Evolutionary conservation across 1,140 invertebrate genomes (phyloP), one percentile per base, ranked within the genome.

Genomic region (Nomia melanderi): DNA sequence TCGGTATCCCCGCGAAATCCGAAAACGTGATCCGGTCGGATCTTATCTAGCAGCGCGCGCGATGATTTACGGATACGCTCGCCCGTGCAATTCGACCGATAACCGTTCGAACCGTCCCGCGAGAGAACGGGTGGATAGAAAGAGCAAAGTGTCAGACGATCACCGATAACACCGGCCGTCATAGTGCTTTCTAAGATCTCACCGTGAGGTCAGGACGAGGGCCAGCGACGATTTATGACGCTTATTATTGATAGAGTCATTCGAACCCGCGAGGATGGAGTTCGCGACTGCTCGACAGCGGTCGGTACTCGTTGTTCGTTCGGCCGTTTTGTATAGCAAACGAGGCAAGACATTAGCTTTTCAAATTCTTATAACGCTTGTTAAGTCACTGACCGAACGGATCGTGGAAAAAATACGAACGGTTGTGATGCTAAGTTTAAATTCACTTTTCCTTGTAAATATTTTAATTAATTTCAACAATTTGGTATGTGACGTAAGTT

Each of bases 11-110:
- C 59, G 75, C 75, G 23, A 83, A 83, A 83, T 82, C n/a, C 80
- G 59, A 79, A 82, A 85, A 86, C 81, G 81, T 82, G 80, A 82
- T 82, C 70, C 39, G 33, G n/a, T n/a, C n/a, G 65, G 80, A 82
- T 79, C 76, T 82, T 82, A 83, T 83, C 81, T 54, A 25, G 17
- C 50, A 20, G 54, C 50, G 59, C 14, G 54, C 50, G 59, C 76
- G 41, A 82, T 82, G 81, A 83, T 83, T 83, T 83, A 83, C 70
- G n/a, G 81, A 82, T 82, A 82, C 39, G 50, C 11, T 54, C 31
- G 41, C 56, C 56, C 63, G 39, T 72, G 41, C 29, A 60, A 33
- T 70, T 76, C 65, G 63, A 66, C 72, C 73, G 81, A 81, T 82
- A 82, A 81, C 47, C 41, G 65, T 27, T 25, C 44, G 47, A n/a